Evolutionary conservation across 1,140 invertebrate genomes (phyloP), one percentile per base, ranked within the genome.

Genomic region (Sitophilus oryzae): DNA sequence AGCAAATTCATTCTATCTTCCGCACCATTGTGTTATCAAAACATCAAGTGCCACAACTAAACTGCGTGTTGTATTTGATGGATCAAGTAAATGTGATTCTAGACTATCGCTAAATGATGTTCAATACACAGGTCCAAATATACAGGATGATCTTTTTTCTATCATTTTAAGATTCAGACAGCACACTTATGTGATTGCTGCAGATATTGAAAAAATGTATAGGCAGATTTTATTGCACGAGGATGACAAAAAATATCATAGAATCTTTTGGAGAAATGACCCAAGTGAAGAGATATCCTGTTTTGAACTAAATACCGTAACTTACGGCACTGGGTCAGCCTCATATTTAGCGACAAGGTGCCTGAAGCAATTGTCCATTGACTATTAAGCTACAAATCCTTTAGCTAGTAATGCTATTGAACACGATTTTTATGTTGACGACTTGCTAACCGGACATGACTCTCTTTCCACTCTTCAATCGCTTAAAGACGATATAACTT

Each of bases 1-100:
- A n/a, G n/a, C n/a, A n/a, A n/a, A n/a, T n/a, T n/a, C n/a, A n/a
- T n/a, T n/a, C n/a, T n/a, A n/a, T n/a, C n/a, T n/a, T n/a, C n/a
- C n/a, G n/a, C n/a, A n/a, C n/a, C n/a, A n/a, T n/a, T n/a, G n/a
- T n/a, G n/a, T n/a, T n/a, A n/a, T n/a, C n/a, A n/a, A n/a, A n/a
- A n/a, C n/a, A n/a, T n/a, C n/a, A 35, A 35, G 34, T 35, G n/a
- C n/a, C n/a, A 35, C 34, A 9, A 35, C 34, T 9, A 35, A 35
- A 35, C 34, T 35, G n/a, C 34, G 34, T 35, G 34, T 35, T 35
- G 34, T 35, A 35, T 35, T 35, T n/a, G 34, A 35, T 35, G 34
- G 34, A 35, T 35, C 34, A 9, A n/a, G 9, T 35, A 35, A 35
- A 35, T 9, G 9, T 35, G n/a, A 9, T 9, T 35, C 34, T 35